Evolutionary conservation across 2,888 invertebrate species (phyloP).

Genomic region (Plusia festucae): DNA sequence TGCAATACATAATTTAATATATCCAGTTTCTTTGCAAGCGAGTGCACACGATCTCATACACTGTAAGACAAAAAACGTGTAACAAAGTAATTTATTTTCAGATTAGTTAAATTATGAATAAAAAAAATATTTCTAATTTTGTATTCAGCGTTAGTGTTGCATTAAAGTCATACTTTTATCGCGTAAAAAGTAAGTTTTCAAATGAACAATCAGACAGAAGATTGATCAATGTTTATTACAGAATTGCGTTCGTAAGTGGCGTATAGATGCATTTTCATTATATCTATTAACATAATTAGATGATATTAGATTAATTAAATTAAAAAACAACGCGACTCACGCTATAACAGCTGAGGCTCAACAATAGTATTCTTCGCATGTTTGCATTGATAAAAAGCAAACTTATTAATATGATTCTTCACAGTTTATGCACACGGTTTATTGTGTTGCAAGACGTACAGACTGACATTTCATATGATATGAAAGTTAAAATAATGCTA

Average conservation of each 20-base stretch:
- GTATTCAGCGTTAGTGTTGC: slow-evolving; percentile 21
- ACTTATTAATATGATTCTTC: slow-evolving; percentile 75
- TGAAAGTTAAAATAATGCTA: slow-evolving; percentile 41
- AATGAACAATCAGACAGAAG: slow-evolving; percentile 36
- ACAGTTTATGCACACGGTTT: slow-evolving; percentile 64
- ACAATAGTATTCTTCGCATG: slow-evolving; percentile 43
- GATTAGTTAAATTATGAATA: slow-evolving; percentile 40
- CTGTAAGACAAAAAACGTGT: slow-evolving; percentile 38
- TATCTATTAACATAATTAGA: slow-evolving; percentile 60
- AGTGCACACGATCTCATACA: slow-evolving; percentile 49
- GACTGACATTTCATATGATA: slow-evolving; percentile 52
- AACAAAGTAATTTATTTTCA: slow-evolving; percentile 44
- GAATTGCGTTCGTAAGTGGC: slow-evolving; percentile 49
- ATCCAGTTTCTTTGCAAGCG: slow-evolving; percentile 56
- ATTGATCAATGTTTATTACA: slow-evolving; percentile 54
- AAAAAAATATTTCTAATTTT: slow-evolving; percentile 21
- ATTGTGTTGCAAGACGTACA: slow-evolving; percentile 52
- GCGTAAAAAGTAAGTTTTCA: slow-evolving; percentile 26
- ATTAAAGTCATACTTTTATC: slow-evolving; percentile 20
- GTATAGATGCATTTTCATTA: slow-evolving; percentile 43
- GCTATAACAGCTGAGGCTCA: slow-evolving; percentile 40
- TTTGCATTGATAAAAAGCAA: slow-evolving; percentile 70
- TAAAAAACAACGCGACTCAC: slow-evolving; percentile 50
- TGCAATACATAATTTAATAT: slow-evolving; percentile 60
- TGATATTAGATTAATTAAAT: slow-evolving; percentile 62